Evolutionary conservation across 2,113 vertebrate genomes (phyloP), one percentile per base, ranked within the genome.

Genomic region (Cryptomyrus ogoouensis): DNA sequence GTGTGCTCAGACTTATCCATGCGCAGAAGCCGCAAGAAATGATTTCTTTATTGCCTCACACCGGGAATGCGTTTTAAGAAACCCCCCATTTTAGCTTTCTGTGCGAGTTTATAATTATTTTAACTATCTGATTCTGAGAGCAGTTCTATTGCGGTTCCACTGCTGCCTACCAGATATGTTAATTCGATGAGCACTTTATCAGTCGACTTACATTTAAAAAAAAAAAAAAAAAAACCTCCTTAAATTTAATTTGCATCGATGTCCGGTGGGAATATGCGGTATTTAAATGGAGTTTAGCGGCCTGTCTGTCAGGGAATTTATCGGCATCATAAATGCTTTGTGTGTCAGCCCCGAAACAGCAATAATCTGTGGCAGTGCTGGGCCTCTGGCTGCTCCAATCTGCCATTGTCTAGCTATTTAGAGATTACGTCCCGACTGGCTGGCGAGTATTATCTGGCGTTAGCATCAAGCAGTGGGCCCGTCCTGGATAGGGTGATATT

Each of bases 11-110:
- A 93, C 92, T 89, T 89, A 93, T 91, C 92, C 90, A 91, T 91
- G 86, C 90, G 91, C 19, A 66, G 92, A 91, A 92, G 91, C 89
- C 47, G 88, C 92, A 93, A 93, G 94, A 92, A 91, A 95, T 95
- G 91, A 94, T 94, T 94, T 95, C 91, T 94, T 94, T 94, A 92
- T 93, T 93, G 92, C 92, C 92, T 92, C 31, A 44, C 87, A 66
- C 87, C 87, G 49, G 89, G 84, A 89, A 89, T 89, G 80, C 89
- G 62, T 89, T 93, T 91, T 92, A 80, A 42, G 62, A 90, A 88
- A 89, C 35, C 52, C 44, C 80, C 87, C 87, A 86, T 80, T 80
- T 70, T 87, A 52, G 83, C 56, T 70, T 86, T 89, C 52, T 88
- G 89, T 80, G 87, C n/a, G 50, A 74, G 80, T 89, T 62, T 66